These are phyloP conservation scores for Campoletis sonorensis DNA, from an alignment of 1,140 invertebrate genomes.

Conservation along the genomic window DNA sequence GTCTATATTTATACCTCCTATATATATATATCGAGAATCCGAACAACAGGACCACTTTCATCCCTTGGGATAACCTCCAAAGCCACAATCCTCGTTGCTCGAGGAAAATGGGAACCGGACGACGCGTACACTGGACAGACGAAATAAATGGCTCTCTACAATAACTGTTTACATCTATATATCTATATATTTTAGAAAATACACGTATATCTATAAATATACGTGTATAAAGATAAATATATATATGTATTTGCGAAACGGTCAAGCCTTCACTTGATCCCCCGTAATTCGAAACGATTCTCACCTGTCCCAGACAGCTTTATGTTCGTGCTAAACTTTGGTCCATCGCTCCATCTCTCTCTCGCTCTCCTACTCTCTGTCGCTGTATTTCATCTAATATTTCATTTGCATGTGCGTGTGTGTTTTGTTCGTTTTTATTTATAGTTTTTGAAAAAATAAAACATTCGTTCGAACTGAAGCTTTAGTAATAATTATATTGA, in stretches of 20 bases:
- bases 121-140: constrained; percentile 19
- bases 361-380: neutral
- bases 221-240: neutral
- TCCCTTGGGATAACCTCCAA: constrained; percentile 26
- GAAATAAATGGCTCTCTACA: constrained; percentile 15
- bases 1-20: neutral
- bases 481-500: too few species aligned
- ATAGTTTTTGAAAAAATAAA: too few species aligned
- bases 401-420: neutral
- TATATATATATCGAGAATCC: neutral
- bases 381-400: neutral
- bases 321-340: constrained; percentile 13
- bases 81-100: constrained; percentile 14
- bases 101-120: constrained; percentile 14
- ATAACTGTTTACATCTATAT: neutral
- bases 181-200: neutral
- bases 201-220: neutral
- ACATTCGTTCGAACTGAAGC: too few species aligned
- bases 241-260: neutral
- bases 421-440: neutral
- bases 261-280: constrained; percentile 31
- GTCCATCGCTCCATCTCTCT: neutral
- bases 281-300: constrained; percentile 41
- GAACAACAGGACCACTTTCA: constrained; percentile 18
- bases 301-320: constrained; percentile 37